These are phyloP conservation scores for Melanotaenia trifasciata DNA, from an alignment of 2,797 vertebrate genomes.

Conservation along the genomic window DNA sequence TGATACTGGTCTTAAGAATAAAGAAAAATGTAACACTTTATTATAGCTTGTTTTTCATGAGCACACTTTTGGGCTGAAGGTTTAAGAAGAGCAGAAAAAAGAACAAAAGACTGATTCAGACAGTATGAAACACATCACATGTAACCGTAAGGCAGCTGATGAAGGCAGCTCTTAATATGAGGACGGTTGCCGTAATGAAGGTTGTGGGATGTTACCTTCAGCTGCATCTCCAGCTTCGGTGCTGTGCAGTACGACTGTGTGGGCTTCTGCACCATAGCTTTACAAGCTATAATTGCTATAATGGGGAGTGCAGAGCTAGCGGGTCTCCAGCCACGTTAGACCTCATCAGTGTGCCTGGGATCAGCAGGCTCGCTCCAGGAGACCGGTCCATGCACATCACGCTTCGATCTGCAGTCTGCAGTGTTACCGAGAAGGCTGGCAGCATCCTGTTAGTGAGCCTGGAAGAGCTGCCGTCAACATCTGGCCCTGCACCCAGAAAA, in stretches of 20 bases:
- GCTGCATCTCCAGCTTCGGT: neutral
- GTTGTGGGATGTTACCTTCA: neutral
- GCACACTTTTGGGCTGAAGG: too few species aligned
- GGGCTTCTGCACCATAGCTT: neutral
- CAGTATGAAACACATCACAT: too few species aligned
- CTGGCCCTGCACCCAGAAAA: conserved; percentile 26
- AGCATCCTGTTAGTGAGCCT: neutral
- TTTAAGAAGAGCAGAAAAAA: too few species aligned
- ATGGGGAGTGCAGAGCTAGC: neutral
- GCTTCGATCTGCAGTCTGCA: conserved; percentile 64
- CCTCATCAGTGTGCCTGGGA: conserved; percentile 48
- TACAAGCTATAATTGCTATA: neutral
- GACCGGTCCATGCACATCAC: neutral
- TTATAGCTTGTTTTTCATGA: too few species aligned
- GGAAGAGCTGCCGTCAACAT: conserved; percentile 43
- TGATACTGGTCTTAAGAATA: too few species aligned
- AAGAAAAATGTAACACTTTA: too few species aligned
- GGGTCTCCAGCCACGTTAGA: conserved; percentile 34
- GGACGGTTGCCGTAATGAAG: neutral
- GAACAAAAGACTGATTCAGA: too few species aligned
- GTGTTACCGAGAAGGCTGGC: conserved; percentile 10
- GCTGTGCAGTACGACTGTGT: neutral
- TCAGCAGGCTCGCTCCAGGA: conserved; percentile 26
- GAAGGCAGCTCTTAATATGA: neutral
- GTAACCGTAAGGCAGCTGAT: neutral